Evolutionary conservation across 1,140 invertebrate genomes (phyloP), one percentile per base, ranked within the genome.

Genomic region (Chionoecetes opilio): DNA sequence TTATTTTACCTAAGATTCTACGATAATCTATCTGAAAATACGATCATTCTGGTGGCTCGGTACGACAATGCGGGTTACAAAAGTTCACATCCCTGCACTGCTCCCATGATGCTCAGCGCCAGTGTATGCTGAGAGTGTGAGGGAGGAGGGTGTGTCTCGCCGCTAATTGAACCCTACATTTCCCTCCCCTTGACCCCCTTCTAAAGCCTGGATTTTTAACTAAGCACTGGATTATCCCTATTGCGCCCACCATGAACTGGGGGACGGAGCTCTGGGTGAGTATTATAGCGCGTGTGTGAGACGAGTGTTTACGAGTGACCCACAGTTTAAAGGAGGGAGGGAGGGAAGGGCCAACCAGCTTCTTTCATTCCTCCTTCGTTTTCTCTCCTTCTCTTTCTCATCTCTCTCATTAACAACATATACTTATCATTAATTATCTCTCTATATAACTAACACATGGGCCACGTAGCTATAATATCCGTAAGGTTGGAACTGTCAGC

Each of bases 261-360:
- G 63, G 63, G 63, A 75, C 63, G 63, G 63, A 75, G 63, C 63
- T 75, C 63, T 75, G 63, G 63, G 63, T 75, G 63, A 75, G 63
- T 75, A 75, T 3, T 5, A 2, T 8, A 21, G 63, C 1, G 21
- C n/a, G 63, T n/a, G 21, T n/a, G 21, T n/a, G n/a, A 3, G 41
- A n/a, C 21, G 63, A 21, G 21, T 75, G 63, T 75, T 75, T 75
- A 75, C 21, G 63, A 75, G n/a, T 75, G 63, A 75, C 63, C 63
- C 63, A 75, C 63, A 75, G 63, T 75, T 75, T 75, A 75, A 75
- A 75, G 63, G 63, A 75, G 63, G 63, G 63, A 75, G 46, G 46
- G 46, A 53, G 63, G 63, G 63, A 11, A 75, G 63, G 63, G 63
- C 63, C 63, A 75, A 8, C 5, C 63, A 75, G 63, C 63, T 26